A percentile compares a stretch with the other conserved stretches of the same genome.
These are phyloP conservation scores for Ceratina australensis DNA, from an alignment of 1,140 invertebrate species.

Conservation along the genomic window DNA sequence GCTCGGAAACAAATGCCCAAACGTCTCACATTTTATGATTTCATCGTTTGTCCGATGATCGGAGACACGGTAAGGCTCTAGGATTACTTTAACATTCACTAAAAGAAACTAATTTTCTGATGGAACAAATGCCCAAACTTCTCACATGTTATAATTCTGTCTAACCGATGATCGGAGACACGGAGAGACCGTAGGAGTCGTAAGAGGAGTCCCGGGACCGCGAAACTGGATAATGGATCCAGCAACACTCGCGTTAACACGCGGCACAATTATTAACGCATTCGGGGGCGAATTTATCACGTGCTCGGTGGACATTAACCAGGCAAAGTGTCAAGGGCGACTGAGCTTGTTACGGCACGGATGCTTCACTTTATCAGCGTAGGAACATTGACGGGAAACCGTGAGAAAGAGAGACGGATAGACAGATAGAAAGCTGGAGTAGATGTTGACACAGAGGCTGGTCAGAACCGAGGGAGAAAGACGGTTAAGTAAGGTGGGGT, in stretches of 20 bases:
- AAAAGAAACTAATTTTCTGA: too few relatives aligned
- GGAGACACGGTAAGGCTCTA: too few relatives aligned
- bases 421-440: constrained; percentile 56
- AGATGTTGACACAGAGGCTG: constrained; percentile 20
- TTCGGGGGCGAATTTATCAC: constrained; percentile 66
- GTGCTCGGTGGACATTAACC: constrained; percentile 67
- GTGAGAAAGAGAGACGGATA: constrained; percentile 57
- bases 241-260: constrained; percentile 47
- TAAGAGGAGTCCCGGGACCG: background rate
- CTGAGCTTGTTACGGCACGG: constrained; percentile 67
- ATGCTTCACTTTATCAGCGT: constrained; percentile 61
- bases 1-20: too few relatives aligned
- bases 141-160: too few relatives aligned
- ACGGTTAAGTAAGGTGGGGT: constrained; percentile 7
- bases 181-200: background rate
- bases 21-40: too few relatives aligned
- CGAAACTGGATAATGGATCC: constrained; percentile 36
- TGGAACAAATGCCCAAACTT: too few relatives aligned
- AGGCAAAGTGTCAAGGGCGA: constrained; percentile 74
- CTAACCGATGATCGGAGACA: background rate
- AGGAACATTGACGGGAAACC: constrained; percentile 57
- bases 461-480: constrained; percentile 28
- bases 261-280: constrained; percentile 35
- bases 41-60: too few relatives aligned
- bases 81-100: too few relatives aligned